A percentile compares a stretch with the other conserved stretches of the same genome.
Evolutionary conservation across 2,888 invertebrate genomes (phyloP).

Genomic region (Nephrotoma flavescens): DNA sequence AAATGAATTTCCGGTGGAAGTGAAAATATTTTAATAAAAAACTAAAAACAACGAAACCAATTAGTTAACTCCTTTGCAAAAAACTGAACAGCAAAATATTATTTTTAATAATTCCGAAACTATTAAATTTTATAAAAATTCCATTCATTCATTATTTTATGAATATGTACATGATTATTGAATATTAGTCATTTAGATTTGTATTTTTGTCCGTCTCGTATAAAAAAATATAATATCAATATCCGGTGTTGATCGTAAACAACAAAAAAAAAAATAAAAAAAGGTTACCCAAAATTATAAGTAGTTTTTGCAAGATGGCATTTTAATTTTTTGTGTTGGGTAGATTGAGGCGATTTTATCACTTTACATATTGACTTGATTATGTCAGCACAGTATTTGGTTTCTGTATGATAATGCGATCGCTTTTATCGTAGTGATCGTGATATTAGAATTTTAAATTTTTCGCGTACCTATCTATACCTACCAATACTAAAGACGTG

Average conservation of each 20-base stretch:
- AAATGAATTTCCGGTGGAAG: neutral
- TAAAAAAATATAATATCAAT: neutral
- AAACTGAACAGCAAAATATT: neutral
- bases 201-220: neutral
- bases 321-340: neutral
- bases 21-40: neutral
- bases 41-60: neutral
- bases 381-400: too few species aligned
- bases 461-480: too few species aligned
- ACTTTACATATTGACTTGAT: too few species aligned
- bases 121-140: neutral
- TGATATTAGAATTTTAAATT: too few species aligned
- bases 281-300: neutral
- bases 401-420: too few species aligned
- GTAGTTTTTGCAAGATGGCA: neutral
- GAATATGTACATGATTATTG: neutral
- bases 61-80: neutral
- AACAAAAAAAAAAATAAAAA: neutral
- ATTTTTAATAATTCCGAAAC: neutral
- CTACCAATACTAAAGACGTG: too few species aligned
- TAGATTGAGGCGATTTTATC: too few species aligned
- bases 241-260: neutral
- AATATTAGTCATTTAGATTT: neutral
- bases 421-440: too few species aligned
- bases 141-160: neutral